Evolutionary conservation across 2,113 vertebrate species (phyloP).

Genomic region (Atherinomorus stipes): DNA sequence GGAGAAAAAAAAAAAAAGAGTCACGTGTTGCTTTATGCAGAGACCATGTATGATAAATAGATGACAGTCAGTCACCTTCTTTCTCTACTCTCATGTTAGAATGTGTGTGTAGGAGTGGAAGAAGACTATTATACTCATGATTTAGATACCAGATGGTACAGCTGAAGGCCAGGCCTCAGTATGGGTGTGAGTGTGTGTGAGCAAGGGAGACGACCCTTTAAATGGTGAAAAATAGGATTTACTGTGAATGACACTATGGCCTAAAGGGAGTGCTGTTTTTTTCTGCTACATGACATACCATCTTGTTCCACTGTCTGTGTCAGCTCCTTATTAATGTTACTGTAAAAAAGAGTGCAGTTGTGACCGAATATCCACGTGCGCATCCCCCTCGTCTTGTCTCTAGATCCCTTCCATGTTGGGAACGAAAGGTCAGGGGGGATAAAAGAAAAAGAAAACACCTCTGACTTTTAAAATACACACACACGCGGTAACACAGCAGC

Average conservation of each 20-base stretch:
- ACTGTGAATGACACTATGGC: slow-evolving; percentile 66
- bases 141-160: slow-evolving; percentile 84
- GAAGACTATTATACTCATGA: slow-evolving; percentile 76
- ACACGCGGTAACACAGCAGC: not conserved
- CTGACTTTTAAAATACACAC: not conserved
- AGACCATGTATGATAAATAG: slow-evolving; percentile 78
- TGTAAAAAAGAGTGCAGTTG: slow-evolving; percentile 43
- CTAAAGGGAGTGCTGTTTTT: slow-evolving; percentile 52
- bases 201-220: slow-evolving; percentile 61
- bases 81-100: slow-evolving; percentile 53
- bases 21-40: slow-evolving; percentile 78
- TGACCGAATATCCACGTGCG: slow-evolving; percentile 35
- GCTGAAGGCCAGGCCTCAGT: slow-evolving; percentile 72
- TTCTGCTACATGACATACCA: slow-evolving; percentile 28
- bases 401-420: slow-evolving; percentile 12
- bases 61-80: slow-evolving; percentile 67
- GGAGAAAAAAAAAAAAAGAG: slow-evolving; percentile 49
- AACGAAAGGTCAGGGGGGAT: slow-evolving; percentile 31
- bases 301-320: slow-evolving; percentile 46
- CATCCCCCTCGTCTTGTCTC: slow-evolving; percentile 35
- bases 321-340: slow-evolving; percentile 41
- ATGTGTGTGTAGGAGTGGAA: slow-evolving; percentile 64
- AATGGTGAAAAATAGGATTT: slow-evolving; percentile 63
- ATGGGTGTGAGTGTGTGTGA: slow-evolving; percentile 25
- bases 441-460: slow-evolving; percentile 20